Conservation (phyloP, 2,113 vertebrate genomes). For the Ursus arctos region DNA sequence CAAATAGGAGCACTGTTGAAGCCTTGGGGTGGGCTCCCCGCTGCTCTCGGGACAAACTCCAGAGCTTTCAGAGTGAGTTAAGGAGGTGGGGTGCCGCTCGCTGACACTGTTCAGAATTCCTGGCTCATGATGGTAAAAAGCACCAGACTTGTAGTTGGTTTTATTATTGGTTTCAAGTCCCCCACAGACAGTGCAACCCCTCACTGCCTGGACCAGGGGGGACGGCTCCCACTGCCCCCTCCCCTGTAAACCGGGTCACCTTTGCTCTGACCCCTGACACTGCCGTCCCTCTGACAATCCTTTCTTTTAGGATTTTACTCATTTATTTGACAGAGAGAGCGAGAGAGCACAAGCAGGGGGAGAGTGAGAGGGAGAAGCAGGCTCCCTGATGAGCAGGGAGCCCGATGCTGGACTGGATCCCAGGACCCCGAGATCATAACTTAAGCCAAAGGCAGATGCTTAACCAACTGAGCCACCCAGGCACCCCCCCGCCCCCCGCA, state of each 20-base stretch:
- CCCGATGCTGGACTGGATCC: too few relatives aligned
- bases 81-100: background rate
- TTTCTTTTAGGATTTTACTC: too few relatives aligned
- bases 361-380: too few relatives aligned
- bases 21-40: background rate
- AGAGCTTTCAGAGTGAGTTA: too few relatives aligned
- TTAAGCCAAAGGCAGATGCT: background rate
- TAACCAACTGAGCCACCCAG: background rate
- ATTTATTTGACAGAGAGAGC: too few relatives aligned
- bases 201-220: background rate
- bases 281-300: background rate
- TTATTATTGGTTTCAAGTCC: background rate
- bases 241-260: background rate
- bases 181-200: background rate
- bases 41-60: background rate
- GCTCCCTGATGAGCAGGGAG: too few relatives aligned
- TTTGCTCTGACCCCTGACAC: background rate
- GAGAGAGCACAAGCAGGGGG: too few relatives aligned
- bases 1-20: background rate
- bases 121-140: background rate
- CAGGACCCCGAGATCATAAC: background rate
- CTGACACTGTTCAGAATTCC: background rate
- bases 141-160: background rate
- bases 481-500: background rate
- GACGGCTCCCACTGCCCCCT: too few relatives aligned